phyloP scores from a whole-genome alignment of 2,888 invertebrate genomes.

The Caenorhabditis japonica region DNA sequence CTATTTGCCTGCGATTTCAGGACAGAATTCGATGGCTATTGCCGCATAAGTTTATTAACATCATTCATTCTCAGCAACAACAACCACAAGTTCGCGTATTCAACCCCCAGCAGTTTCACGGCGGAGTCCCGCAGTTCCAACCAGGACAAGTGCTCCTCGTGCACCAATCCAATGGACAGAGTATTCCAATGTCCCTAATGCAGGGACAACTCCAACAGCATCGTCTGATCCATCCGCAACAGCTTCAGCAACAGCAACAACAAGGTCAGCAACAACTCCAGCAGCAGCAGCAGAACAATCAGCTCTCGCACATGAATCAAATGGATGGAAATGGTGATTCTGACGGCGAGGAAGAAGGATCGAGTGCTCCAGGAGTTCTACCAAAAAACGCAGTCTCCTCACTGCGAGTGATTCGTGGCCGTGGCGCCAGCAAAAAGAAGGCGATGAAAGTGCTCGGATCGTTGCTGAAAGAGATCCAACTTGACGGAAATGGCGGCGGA shows the following conservation, averaged over 20 bases:
- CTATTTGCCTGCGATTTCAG: too few species aligned
- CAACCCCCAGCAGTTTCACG: conserved; percentile 14
- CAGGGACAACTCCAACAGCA: conserved; percentile 20
- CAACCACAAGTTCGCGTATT: conserved; percentile 21
- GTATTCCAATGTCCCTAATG: conserved; percentile 20
- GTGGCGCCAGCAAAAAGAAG: conserved; percentile 39
- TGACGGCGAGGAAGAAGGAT: conserved; percentile 17
- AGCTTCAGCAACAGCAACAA: conserved; percentile 35
- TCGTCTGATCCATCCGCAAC: conserved; percentile 30
- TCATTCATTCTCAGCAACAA: conserved; percentile 33
- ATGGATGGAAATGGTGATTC: conserved; percentile 62
- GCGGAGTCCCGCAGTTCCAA: conserved; percentile 6
- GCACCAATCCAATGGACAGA: conserved; percentile 35
- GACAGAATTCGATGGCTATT: too few species aligned
- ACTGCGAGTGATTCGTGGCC: conserved; percentile 27
- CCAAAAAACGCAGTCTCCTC: conserved; percentile 10
- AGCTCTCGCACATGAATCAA: conserved; percentile 59
- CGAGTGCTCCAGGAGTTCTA: conserved; percentile 4
- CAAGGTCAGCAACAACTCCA: conserved; percentile 26
- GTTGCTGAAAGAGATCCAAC: conserved; percentile 54
- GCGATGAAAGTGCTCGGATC: conserved; percentile 49
- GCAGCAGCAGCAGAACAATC: conserved; percentile 36
- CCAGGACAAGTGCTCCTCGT: conserved; percentile 33
- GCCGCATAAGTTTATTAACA: too few species aligned
- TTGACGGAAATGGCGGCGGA: conserved; percentile 70